Base-by-base conservation (phyloP, 2,797 vertebrate species). In the Poeciliopsis gracilis region DNA sequence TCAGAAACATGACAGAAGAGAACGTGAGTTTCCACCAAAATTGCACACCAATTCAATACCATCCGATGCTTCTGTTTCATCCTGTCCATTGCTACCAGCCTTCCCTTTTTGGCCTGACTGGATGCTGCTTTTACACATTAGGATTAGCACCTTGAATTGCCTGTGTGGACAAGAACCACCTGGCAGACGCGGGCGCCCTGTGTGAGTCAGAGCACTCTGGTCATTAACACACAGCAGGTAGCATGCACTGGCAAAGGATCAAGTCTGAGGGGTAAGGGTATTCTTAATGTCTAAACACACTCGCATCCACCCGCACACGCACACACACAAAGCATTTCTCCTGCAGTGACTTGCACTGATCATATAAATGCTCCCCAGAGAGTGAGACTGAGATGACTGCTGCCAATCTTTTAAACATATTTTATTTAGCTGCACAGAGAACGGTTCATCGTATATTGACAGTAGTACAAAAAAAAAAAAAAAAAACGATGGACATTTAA, bases 141-240 rank as follows among this genome's bases (percentile, higher is more conserved):
- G 78, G 73, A 86, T 91, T 88, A 91, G 86, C 76, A 20, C 86
- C 86, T 74, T 80, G 86, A 83, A 83, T 79, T 88, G 81, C 77
- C 89, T 33, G 75, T 73, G 84, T 87, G 84, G 90, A 93, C 91
- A 77, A 82, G 86, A 75, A 92, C 79, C 92, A 92, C 93, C 92
- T 94, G 91, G 88, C 88, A 90, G 87, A 81, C 78, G 30, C 78
- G 15, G 23, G 63, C 63, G n/a, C 83, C 78, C 81, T 55, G 88
- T 69, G 25, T 89, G 90, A 91, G 86, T 87, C 90, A 83, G 72
- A 85, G 80, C 83, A 86, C 78, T 83, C 28, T 49, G 81, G 82
- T 86, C 83, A 88, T 93, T 93, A 91, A 83, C 72, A 6, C 91
- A 53, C 81, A 73, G 90, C 89, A 87, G 89, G 91, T 83, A 86